Percentiles rank a stretch among this genome's conserved stretches.
Evolutionary conservation across 2,113 vertebrate genomes (phyloP).

Genomic region (Speoplatyrhinus poulsoni): DNA sequence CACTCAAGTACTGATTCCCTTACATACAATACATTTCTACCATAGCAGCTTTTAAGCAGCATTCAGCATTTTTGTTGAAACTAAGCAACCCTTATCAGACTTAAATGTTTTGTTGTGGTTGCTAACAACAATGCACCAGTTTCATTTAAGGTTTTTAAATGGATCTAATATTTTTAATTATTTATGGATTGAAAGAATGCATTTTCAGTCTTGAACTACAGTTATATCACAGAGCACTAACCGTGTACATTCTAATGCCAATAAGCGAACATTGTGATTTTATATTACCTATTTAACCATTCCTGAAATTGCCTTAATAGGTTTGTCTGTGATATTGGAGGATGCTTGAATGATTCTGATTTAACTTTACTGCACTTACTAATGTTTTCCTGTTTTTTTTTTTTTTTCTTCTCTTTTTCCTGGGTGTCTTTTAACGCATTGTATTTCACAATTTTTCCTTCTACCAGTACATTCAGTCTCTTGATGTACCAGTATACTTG

Average conservation of each 20-base stretch:
- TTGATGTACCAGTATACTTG: too few relatives aligned
- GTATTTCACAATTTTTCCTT: constrained; percentile 27
- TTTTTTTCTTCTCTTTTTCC: too few relatives aligned
- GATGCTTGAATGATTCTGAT: constrained; percentile 37
- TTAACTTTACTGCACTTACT: constrained; percentile 65
- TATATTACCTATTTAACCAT: constrained; percentile 47
- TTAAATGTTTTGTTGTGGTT: constrained; percentile 39
- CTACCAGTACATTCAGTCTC: background rate
- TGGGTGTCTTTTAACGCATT: constrained; percentile 48
- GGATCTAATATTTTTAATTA: constrained; percentile 14
- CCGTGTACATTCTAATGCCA: constrained; percentile 51
- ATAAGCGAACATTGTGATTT: constrained; percentile 31
- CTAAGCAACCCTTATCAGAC: constrained; percentile 43
- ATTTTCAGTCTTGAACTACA: constrained; percentile 42
- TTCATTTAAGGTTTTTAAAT: constrained; percentile 25
- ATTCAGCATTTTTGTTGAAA: constrained; percentile 24
- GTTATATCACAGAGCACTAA: constrained; percentile 66
- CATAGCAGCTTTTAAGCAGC: constrained; percentile 54
- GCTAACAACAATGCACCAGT: constrained; percentile 48
- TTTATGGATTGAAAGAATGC: background rate
- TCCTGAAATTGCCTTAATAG: constrained; percentile 26
- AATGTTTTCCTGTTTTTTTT: constrained; percentile 67
- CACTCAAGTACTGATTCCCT: constrained; percentile 64
- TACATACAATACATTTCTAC: constrained; percentile 66
- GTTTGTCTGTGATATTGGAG: constrained; percentile 31